These are phyloP conservation scores for Adela reaumurella DNA, from an alignment of 2,888 invertebrate species.

Conservation along the genomic window DNA sequence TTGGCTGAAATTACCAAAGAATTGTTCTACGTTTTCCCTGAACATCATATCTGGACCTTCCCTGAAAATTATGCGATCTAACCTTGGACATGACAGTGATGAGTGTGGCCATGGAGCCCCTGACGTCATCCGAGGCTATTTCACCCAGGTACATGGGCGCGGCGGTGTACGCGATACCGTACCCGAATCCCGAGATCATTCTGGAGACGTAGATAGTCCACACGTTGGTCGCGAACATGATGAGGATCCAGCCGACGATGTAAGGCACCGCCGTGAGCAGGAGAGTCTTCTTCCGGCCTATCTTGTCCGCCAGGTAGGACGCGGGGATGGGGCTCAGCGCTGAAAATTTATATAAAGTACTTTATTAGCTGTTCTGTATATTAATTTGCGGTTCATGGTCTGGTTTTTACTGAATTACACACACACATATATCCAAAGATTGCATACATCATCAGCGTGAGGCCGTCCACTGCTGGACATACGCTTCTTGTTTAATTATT, in stretches of 20 bases:
- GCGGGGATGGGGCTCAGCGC: constrained; percentile 61
- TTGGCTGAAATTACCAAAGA: no score
- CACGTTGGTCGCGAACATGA: constrained; percentile 56
- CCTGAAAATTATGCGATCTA: no score
- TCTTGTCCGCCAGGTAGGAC: constrained; percentile 59
- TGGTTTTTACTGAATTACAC: no score
- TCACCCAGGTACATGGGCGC: constrained; percentile 63
- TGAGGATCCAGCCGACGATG: constrained; percentile 61
- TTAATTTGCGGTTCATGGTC: no score
- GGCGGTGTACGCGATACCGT: constrained; percentile 57
- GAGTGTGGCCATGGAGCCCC: constrained; percentile 59
- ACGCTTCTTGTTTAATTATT: no score
- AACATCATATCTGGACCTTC: no score
- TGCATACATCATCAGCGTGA: no score
- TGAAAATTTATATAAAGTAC: constrained; percentile 19
- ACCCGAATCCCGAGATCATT: constrained; percentile 61
- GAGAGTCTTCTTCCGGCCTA: constrained; percentile 63
- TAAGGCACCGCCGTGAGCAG: constrained; percentile 58
- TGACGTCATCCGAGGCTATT: constrained; percentile 56
- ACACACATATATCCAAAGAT: no score
- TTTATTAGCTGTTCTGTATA: no score
- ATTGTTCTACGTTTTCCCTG: no score
- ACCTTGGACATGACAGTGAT: constrained; percentile 57
- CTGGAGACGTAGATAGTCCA: constrained; percentile 56
- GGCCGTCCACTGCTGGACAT: no score